Conservation (phyloP, 92 coral and sea anemone species). For the Pocillopora meandrina region DNA sequence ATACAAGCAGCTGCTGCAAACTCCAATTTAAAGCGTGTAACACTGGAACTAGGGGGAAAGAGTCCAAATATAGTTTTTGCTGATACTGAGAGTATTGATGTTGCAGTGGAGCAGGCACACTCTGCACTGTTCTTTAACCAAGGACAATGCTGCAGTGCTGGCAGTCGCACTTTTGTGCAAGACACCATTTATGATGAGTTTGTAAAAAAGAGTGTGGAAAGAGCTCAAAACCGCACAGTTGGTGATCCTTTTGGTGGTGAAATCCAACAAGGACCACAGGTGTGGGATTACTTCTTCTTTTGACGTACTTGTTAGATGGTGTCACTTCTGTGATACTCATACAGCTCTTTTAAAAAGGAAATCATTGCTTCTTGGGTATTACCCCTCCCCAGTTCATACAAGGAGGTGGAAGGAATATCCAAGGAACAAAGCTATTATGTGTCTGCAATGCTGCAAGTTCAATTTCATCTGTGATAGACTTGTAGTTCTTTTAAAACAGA, state of each 20-base stretch:
- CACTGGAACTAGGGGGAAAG: conserved; percentile 97
- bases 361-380: too few species aligned
- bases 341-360: too few species aligned
- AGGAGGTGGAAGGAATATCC: too few species aligned
- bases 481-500: too few species aligned
- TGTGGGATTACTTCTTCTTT: background rate
- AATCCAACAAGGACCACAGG: conserved; percentile 98
- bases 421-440: too few species aligned
- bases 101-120: conserved; percentile 90
- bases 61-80: conserved; percentile 96
- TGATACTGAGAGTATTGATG: conserved; percentile 77
- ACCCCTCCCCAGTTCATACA: too few species aligned
- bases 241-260: conserved; percentile 92
- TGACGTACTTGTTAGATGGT: too few species aligned
- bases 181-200: conserved; percentile 93
- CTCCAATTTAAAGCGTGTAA: conserved; percentile 90
- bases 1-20: conserved; percentile 91
- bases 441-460: too few species aligned
- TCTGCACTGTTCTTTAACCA: conserved; percentile 90
- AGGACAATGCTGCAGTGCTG: conserved; percentile 97
- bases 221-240: conserved; percentile 82
- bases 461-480: too few species aligned
- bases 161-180: conserved; percentile 92
- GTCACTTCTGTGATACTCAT: too few species aligned
- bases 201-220: conserved; percentile 84